These are phyloP conservation scores for Drosophila pallidifrons DNA, from an alignment of 1,140 invertebrate genomes.

Conservation along the genomic window DNA sequence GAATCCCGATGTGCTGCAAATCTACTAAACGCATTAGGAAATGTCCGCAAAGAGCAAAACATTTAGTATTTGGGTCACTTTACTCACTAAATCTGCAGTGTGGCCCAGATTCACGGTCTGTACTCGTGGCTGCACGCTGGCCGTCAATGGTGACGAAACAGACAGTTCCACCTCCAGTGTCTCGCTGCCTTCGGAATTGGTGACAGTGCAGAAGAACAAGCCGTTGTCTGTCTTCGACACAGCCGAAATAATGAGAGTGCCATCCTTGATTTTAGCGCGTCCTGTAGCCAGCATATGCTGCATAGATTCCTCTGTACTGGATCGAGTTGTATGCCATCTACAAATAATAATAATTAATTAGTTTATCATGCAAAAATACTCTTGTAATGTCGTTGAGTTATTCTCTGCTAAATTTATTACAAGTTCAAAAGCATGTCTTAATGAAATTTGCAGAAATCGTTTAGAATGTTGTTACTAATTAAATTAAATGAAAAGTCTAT, in stretches of 20 bases:
- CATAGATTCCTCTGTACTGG: conserved; percentile 86
- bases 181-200: conserved; percentile 86
- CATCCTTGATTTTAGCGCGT: conserved; percentile 86
- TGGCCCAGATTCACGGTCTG: conserved; percentile 87
- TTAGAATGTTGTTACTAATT: too few relatives aligned
- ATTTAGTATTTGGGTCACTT: conserved; percentile 30
- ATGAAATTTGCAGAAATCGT: too few relatives aligned
- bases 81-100: conserved; percentile 86
- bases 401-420: too few relatives aligned
- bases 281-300: conserved; percentile 85
- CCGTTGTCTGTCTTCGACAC: conserved; percentile 86
- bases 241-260: conserved; percentile 86
- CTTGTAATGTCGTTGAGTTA: too few relatives aligned
- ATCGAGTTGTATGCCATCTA: conserved; percentile 86
- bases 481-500: too few relatives aligned
- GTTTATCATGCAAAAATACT: background rate
- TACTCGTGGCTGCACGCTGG: conserved; percentile 86
- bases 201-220: conserved; percentile 86
- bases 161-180: conserved; percentile 86
- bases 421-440: too few relatives aligned
- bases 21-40: conserved; percentile 65
- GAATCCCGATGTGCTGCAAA: conserved; percentile 91
- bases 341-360: background rate
- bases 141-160: conserved; percentile 85
- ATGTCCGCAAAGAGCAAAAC: conserved; percentile 21